Base-by-base conservation (phyloP, 2,888 invertebrate genomes). In the Euclidia mi region DNA sequence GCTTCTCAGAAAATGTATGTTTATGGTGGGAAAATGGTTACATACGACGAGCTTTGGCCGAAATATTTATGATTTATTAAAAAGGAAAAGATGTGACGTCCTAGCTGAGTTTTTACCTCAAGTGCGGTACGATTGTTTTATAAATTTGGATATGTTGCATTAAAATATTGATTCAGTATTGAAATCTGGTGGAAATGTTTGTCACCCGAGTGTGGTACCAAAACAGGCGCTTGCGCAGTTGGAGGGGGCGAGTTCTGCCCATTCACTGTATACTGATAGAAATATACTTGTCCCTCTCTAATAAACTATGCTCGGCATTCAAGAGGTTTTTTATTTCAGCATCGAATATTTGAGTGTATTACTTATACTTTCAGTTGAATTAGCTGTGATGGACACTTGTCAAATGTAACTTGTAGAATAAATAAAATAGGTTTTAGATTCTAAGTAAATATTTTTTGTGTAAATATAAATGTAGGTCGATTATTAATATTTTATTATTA, bases 191-290 rank as follows among this genome's bases (percentile, higher is more conserved):
- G 42, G 40, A 78, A 84, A 79, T 77, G 79, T 84, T 90, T 89
- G 93, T 91, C 91, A 91, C 91, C 90, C 89, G 82, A 88, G 84
- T 79, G 69, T 74, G 68, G 80, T 82, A 89, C 83, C 82, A 87
- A 90, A 89, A 90, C 88, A 82, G 84, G 84, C 93, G 91, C 89
- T 71, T 65, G 88, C 90, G 92, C 86, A 80, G 71, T 53, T 87
- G 87, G 90, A 80, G 90, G 91, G 86, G 90, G 81, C 73, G 81
- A 82, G 92, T 76, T 91, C 94, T 76, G 90, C 93, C 94, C 93
- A 76, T 71, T 79, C 69, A 59, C 65, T 61, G 62, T 56, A 77
- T 43, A 79, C 64, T 69, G 70, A 82, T 81, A 83, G 81, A 92
- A 84, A 79, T 89, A 90, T 84, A 77, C 40, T 48, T 72, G 81